Percentiles rank a stretch among this genome's conserved stretches.
Conservation (phyloP, 2,888 invertebrate genomes). For the Dasysyrphus tricinctus region DNA sequence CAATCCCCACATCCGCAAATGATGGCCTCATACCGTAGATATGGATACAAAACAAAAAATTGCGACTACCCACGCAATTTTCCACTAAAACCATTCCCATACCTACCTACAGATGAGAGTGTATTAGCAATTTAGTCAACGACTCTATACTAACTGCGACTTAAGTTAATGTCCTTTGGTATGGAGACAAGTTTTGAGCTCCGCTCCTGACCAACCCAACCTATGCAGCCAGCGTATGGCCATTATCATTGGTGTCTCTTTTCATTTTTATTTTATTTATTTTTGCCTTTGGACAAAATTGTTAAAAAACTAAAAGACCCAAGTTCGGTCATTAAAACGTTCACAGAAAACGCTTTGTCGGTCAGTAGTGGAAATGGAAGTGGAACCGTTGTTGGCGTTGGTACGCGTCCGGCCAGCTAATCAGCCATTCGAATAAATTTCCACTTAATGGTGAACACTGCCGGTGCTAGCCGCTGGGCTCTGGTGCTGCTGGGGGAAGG, state of each 20-base stretch:
- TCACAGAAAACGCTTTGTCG: slow-evolving; percentile 58
- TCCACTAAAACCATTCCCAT: slow-evolving; percentile 62
- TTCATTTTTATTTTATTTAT: slow-evolving; percentile 4
- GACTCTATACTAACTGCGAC: slow-evolving; percentile 51
- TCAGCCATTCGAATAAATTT: slow-evolving; percentile 73
- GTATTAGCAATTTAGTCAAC: slow-evolving; percentile 66
- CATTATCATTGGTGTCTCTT: slow-evolving; percentile 54
- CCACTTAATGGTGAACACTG: slow-evolving; percentile 64
- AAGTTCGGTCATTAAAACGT: slow-evolving; percentile 69
- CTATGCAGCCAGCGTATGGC: slow-evolving; percentile 20
- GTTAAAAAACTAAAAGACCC: slow-evolving; percentile 57
- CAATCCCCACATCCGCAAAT: neutral
- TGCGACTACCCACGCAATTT: slow-evolving; percentile 73
- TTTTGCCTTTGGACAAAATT: slow-evolving; percentile 42
- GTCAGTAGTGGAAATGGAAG: slow-evolving; percentile 58
- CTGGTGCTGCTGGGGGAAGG: slow-evolving; percentile 47
- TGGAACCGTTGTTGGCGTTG: slow-evolving; percentile 6
- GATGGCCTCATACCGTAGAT: neutral
- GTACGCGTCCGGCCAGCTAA: slow-evolving; percentile 64
- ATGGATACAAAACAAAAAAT: slow-evolving; percentile 28
- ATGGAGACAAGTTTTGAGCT: slow-evolving; percentile 61
- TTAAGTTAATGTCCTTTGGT: slow-evolving; percentile 63
- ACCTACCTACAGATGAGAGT: slow-evolving; percentile 43
- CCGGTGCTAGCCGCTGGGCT: neutral
- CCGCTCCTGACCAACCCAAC: slow-evolving; percentile 40